Evolutionary conservation across 2,797 vertebrate species (phyloP).

Genomic region (Rhincodon typus): DNA sequence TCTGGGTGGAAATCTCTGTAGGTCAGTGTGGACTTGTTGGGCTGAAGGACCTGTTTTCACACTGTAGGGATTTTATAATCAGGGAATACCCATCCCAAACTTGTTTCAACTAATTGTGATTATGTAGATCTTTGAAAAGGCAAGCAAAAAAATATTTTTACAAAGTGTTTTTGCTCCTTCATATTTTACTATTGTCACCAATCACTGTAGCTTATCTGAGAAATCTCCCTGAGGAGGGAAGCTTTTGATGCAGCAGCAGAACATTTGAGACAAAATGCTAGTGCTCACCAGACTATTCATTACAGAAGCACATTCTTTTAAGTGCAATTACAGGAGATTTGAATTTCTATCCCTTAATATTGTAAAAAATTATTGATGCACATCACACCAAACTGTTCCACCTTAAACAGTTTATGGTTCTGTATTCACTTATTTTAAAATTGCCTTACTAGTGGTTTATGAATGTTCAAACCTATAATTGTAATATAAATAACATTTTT

Average conservation of each 20-base stretch:
- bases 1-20: too few relatives aligned
- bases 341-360: neutral
- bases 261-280: neutral
- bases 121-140: neutral
- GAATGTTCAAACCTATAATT: neutral
- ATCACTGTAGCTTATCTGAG: neutral
- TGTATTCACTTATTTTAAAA: neutral
- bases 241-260: neutral
- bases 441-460: neutral
- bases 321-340: too few relatives aligned
- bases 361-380: neutral
- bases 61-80: too few relatives aligned
- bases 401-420: neutral
- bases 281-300: conserved; percentile 17
- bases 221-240: neutral
- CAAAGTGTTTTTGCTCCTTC: neutral
- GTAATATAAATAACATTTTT: neutral
- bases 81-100: too few relatives aligned
- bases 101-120: neutral
- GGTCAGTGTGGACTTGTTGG: too few relatives aligned
- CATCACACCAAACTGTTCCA: neutral
- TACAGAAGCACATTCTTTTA: too few relatives aligned
- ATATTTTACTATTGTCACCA: neutral
- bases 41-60: too few relatives aligned
- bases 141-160: neutral